These are phyloP conservation scores for Proisotoma minuta DNA, from an alignment of 2,888 invertebrate genomes.

Conservation along the genomic window DNA sequence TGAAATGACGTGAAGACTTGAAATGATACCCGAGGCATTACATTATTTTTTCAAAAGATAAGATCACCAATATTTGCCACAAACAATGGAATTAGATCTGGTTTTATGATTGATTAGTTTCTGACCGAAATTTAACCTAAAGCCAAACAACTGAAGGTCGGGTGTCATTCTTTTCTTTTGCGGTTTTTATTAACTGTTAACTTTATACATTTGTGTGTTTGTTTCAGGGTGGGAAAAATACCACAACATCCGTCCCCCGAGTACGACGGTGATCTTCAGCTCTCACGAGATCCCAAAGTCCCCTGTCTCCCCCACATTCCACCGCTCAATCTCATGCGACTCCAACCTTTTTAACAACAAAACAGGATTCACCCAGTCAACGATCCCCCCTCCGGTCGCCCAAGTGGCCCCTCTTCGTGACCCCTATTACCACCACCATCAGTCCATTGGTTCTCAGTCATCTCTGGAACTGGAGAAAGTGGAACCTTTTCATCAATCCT, in stretches of 20 bases:
- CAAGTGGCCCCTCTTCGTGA: slow-evolving; percentile 45
- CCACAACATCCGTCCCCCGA: slow-evolving; percentile 49
- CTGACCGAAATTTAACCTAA: too few species aligned
- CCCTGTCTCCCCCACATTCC: slow-evolving; percentile 32
- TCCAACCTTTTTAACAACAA: slow-evolving; percentile 46
- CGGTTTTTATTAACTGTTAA: too few species aligned
- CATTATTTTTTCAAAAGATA: too few species aligned
- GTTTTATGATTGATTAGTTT: too few species aligned
- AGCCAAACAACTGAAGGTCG: too few species aligned
- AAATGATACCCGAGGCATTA: too few species aligned
- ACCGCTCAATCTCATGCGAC: slow-evolving; percentile 44
- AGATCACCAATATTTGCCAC: too few species aligned
- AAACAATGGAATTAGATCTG: too few species aligned
- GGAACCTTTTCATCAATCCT: slow-evolving; percentile 19
- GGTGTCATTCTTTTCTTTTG: too few species aligned
- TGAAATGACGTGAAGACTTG: too few species aligned
- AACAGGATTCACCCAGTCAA: slow-evolving; percentile 44
- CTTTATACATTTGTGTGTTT: too few species aligned
- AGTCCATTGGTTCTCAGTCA: not conserved
- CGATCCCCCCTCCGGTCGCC: slow-evolving; percentile 43
- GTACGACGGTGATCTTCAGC: slow-evolving; percentile 50
- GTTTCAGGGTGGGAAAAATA: slow-evolving; percentile 49
- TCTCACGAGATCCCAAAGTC: slow-evolving; percentile 48
- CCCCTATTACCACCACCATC: not conserved
- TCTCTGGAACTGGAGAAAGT: slow-evolving; percentile 15